Base-by-base conservation (phyloP, 2,888 invertebrate species). In the Drosophila pegasa region DNA sequence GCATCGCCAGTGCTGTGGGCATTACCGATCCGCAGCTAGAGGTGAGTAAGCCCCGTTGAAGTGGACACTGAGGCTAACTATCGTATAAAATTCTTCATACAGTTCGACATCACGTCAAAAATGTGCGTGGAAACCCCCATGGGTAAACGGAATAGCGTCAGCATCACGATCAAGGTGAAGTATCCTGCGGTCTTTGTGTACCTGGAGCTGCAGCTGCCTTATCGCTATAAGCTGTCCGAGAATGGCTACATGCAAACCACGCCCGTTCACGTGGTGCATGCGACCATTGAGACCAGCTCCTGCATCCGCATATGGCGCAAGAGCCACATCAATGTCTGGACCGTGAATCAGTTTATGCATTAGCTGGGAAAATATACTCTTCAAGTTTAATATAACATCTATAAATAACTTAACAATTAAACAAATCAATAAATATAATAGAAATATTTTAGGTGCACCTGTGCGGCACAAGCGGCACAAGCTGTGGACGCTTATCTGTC, bases 21-120 rank as follows among this genome's bases (percentile, higher is more conserved):
- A 90, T 95, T 41, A 91, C 87, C 45, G 82, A 92, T 75, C 94
- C 95, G 1, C 90, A 92, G n/a, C 92, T 96, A 41, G 89, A 92
- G 90, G 95, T 96, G 88, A 29, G 72, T 69, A n/a, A 3, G 12
- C 3, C 10, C 5, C 10, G 45, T 10, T n/a, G 7, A n/a, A 37
- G 16, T n/a, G n/a, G 3, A n/a, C 16, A n/a, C 16, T n/a, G 4
- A 4, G 9, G 6, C n/a, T 12, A 9, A 37, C 9, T 37, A 37
- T 37, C 37, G 16, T 6, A 18, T 9, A 12, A 2, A 2, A 37
- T 18, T 33, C 2, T n/a, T 16, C 29, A 1, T 69, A 2, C 38
- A 92, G 92, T 69, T 85, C 25, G 89, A 90, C 16, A 78, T 92
- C 9, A 64, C 87, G 5, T 87, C 88, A 14, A 76, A 75, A 20